Base-by-base conservation (phyloP, 2,888 invertebrate genomes). In the Callinectes sapidus region DNA sequence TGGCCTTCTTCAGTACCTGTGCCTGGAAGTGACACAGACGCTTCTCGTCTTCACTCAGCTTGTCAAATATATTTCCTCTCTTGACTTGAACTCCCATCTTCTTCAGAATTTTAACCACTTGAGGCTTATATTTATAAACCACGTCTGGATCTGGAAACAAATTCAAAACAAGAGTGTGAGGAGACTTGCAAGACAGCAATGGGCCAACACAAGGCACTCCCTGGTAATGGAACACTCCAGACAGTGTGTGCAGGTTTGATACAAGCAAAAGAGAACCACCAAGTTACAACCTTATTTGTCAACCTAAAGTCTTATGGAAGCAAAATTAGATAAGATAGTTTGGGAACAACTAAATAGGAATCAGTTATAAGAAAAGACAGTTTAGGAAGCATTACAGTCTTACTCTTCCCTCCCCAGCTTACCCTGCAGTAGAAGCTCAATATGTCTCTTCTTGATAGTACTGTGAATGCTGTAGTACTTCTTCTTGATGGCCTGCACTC, bases 351-450 rank as follows among this genome's bases (percentile, higher is more conserved):
- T 6, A 28, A 81, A 28, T 81, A 5, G 32, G 28, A 28, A 81
- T 5, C n/a, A 5, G 3, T 23, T 16, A 81, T 3, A 81, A 81
- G n/a, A 18, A 18, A 42, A 42, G 16, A 85, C 35, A 85, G 71
- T 23, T n/a, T 71, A 6, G 6, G 28, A n/a, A 48, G 0, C 54
- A 88, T 0, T 28, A 61, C 32, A 88, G 32, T 13, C 28, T 39
- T 48, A 48, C 10, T 48, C 48, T 48, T 48, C 48, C 16, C 23
- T 23, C 61, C 23, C 18, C 23, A 23, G 23, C 35, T 85, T 91
- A 93, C 93, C 93, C 66, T 91, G 85, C 85, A 93, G 48, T 8
- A 93, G 54, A 23, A 89, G 32, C 66, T 93, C 93, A 86, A 93
- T 91, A 23, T 89, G 35, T 66, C 54, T 91, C 66, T 35, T 85